Percentiles rank a stretch among this genome's conserved stretches.
phyloP scores from a whole-genome alignment of 1,140 invertebrate species.

The Pectinophora gossypiella region DNA sequence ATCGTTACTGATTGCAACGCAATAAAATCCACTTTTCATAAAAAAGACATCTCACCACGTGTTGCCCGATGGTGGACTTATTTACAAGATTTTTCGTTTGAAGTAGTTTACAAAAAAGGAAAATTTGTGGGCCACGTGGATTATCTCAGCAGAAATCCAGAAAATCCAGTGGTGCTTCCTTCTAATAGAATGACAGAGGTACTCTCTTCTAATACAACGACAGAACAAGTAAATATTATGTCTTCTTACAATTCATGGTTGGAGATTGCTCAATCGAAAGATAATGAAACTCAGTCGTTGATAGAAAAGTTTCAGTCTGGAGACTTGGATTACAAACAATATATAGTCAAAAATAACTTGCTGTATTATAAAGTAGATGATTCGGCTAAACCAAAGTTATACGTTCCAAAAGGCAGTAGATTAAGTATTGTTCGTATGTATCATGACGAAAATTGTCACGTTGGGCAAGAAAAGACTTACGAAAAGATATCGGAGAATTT shows the following conservation, averaged over 20 bases:
- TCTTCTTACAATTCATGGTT: not conserved
- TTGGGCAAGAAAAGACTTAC: constrained; percentile 18
- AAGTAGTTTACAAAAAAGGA: constrained; percentile 43
- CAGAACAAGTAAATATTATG: not conserved
- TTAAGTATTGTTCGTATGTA: too few relatives aligned
- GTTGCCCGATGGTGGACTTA: constrained; percentile 35
- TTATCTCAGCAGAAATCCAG: constrained; percentile 34
- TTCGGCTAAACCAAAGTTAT: too few relatives aligned
- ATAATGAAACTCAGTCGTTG: constrained; percentile 7
- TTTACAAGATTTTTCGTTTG: constrained; percentile 35
- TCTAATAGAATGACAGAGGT: not conserved
- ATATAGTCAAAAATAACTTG: too few relatives aligned
- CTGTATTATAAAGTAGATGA: too few relatives aligned
- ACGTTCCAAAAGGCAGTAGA: not conserved
- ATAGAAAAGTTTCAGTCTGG: not conserved
- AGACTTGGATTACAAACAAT: constrained; percentile 3
- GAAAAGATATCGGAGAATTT: constrained; percentile 10
- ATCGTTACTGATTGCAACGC: constrained; percentile 19
- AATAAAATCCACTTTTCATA: constrained; percentile 7
- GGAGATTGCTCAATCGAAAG: constrained; percentile 1
- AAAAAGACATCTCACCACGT: constrained; percentile 30
- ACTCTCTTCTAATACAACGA: too few relatives aligned
- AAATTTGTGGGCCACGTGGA: constrained; percentile 30
- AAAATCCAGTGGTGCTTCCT: too few relatives aligned
- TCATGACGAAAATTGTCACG: too few relatives aligned